Base-by-base conservation (phyloP, 2,113 vertebrate species). In the Sminthopsis crassicaudata region DNA sequence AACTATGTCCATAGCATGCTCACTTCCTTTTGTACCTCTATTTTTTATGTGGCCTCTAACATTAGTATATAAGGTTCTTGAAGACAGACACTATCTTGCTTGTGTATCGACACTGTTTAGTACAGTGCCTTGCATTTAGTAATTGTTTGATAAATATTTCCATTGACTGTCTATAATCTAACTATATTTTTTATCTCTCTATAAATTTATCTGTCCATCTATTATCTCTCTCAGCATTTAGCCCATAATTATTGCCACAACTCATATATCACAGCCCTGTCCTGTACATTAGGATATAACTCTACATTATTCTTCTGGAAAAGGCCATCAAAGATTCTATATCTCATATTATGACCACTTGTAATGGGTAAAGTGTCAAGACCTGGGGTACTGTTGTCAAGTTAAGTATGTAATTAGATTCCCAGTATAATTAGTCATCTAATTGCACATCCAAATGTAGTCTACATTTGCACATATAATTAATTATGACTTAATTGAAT, bases 401-500 rank as follows among this genome's bases (percentile, higher is more conserved):
- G 90, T 91, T 92, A 96, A 94, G 90, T 90, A 50, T 91, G 84
- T 94, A 92, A 95, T 94, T 95, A 89, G 67, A 93, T 96, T 95
- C 97, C 25, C 5, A 11, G 48, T 50, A 67, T 95, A 94, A 94
- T 92, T 60, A 96, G 36, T 92, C 89, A 95, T 94, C 90, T 94
- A 96, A 92, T 53, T 96, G 90, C 54, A 90, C 53, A 92, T 90
- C 54, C n/a, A 94, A 96, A 84, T 92, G 67, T 94, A 95, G 52
- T 94, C 90, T 51, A 53, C 22, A 92, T 94, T 95, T 95, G 46
- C 90, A 94, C 91, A 92, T 93, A 97, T 97, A 96, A 97, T 97
- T 96, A 96, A 96, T 95, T 95, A 94, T 46, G 7, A 97, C 88
- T 94, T 97, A 96, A 97, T 92, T 95, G 93, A 97, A 97, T 94